phyloP scores from a whole-genome alignment of 2,113 vertebrate species.

The Ceyx cyanopectus region DNA sequence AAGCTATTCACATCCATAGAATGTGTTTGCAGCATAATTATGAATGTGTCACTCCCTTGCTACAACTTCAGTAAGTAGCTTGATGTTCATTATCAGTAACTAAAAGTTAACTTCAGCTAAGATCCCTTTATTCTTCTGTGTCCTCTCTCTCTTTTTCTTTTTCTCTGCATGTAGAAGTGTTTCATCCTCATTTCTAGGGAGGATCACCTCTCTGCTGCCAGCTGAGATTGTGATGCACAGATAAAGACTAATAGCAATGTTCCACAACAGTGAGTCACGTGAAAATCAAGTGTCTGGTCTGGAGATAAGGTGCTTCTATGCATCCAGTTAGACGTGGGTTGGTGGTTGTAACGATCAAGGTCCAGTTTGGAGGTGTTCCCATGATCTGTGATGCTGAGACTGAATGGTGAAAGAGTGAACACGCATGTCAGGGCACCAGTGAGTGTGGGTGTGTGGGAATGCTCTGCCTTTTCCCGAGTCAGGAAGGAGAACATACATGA shows the following conservation, averaged over 20 bases:
- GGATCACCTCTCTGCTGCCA: not conserved
- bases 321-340: not conserved
- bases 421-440: accelerated
- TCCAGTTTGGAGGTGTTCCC: not conserved
- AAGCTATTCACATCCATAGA: not conserved
- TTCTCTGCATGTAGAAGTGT: not conserved
- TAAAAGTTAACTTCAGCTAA: not conserved
- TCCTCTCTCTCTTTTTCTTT: not conserved
- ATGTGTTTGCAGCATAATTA: not conserved
- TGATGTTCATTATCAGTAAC: not conserved
- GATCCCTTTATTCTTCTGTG: not conserved
- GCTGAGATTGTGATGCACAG: not conserved
- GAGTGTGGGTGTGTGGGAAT: not conserved
- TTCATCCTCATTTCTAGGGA: not conserved
- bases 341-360: not conserved
- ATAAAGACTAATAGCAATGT: not conserved
- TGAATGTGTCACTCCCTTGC: not conserved
- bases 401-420: not conserved
- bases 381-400: not conserved
- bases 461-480: not conserved
- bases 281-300: not conserved
- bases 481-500: not conserved
- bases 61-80: not conserved
- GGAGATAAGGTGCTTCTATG: not conserved
- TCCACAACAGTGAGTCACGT: not conserved